Base-by-base conservation (phyloP, 2,797 vertebrate species). In the Melanogrammus aeglefinus region DNA sequence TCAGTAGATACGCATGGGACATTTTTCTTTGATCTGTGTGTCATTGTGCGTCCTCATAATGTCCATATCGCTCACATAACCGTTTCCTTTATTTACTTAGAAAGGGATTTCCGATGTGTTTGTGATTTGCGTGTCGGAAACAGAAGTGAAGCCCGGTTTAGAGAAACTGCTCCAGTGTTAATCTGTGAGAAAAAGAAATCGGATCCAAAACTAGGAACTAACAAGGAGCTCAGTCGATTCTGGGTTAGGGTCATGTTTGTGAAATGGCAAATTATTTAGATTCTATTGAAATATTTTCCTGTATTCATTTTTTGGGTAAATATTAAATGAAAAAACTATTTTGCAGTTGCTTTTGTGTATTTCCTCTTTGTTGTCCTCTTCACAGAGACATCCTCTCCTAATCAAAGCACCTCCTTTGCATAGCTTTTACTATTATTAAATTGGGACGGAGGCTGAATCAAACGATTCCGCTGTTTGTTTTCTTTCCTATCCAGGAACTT, bases 351-450 rank as follows among this genome's bases (percentile, higher is more conserved):
- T 73, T 73, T 29, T 79, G 69, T 33, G 77, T 79, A 87, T 82
- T 89, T 36, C 87, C 63, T 77, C 74, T 82, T 79, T 75, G 76
- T 14, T 83, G 85, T 89, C 82, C 66, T 14, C 24, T 41, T 14
- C 38, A 74, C 4, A 74, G 79, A 86, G 79, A 86, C 73, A 84
- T 27, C 21, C 91, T 91, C 91, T 88, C 57, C 86, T 86, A 57
- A 77, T 86, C 39, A 73, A 21, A 78, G 76, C 73, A 39, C 78
- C 79, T 81, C 74, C 82, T 83, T 78, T 86, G 18, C 88, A 83
- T 93, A 92, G 86, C 87, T 88, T 92, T 81, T 79, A 90, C 86
- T 82, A 80, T 88, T 80, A 92, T 90, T 90, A 94, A 94, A 94
- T 80, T 79, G 71, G 80, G 77, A 85, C 87, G 78, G 74, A 87